phyloP scores from a whole-genome alignment of 2,888 invertebrate genomes.

The Drosophila parthenogenetica region DNA sequence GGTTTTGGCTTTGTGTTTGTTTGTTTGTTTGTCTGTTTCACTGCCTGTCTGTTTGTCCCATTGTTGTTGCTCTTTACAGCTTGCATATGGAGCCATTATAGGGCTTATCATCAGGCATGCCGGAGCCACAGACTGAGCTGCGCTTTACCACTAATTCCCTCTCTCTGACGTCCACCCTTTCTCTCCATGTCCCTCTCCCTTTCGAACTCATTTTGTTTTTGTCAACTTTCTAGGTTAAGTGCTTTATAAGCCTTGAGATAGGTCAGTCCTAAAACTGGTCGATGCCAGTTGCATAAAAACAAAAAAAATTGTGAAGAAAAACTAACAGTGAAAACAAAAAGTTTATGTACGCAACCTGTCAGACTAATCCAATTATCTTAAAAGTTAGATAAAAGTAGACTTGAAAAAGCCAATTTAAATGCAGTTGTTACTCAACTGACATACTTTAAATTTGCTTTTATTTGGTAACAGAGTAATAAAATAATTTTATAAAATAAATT shows the following conservation, averaged over 20 bases:
- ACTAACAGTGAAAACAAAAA: not conserved
- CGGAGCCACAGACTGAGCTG: constrained; percentile 34
- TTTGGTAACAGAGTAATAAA: not conserved
- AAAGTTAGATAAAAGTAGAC: constrained; percentile 7
- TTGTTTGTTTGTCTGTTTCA: constrained; percentile 5
- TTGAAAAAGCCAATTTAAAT: constrained; percentile 3
- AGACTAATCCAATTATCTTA: constrained; percentile 30
- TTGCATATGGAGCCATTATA: constrained; percentile 68
- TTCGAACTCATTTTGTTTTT: constrained; percentile 8
- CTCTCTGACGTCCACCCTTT: not conserved
- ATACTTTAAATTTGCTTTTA: not conserved
- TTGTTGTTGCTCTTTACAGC: constrained; percentile 29
- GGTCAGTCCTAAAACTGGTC: constrained; percentile 44
- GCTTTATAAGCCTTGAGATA: constrained; percentile 54
- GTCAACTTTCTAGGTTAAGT: constrained; percentile 51
- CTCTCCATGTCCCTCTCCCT: not conserved
- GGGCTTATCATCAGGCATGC: constrained; percentile 64
- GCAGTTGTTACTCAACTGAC: not conserved
- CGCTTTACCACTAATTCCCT: constrained; percentile 21
- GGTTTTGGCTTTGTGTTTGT: constrained; percentile 41
- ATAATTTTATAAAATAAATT: not conserved
- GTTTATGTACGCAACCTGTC: constrained; percentile 1
- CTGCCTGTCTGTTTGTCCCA: constrained; percentile 11
- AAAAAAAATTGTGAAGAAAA: not conserved
- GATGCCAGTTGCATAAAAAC: constrained; percentile 1